Conservation (phyloP, 2,113 vertebrate species). For the Callocephalon fimbriatum region DNA sequence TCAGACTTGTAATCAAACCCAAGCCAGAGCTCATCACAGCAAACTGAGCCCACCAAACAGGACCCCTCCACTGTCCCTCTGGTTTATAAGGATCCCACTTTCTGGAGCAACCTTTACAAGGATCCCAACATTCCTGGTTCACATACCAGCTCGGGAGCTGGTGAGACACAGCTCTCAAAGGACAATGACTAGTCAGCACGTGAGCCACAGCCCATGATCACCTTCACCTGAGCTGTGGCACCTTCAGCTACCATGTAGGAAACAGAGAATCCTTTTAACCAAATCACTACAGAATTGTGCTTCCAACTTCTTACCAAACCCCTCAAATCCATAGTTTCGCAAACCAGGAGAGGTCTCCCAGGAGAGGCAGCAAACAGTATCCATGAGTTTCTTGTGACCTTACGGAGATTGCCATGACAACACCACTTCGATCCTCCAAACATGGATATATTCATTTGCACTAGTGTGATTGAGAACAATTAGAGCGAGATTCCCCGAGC, state of each 20-base stretch:
- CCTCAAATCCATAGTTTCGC: neutral
- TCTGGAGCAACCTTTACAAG: neutral
- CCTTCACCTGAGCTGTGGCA: rapidly evolving
- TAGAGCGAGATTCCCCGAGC: conserved; percentile 44
- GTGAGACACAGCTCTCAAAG: neutral
- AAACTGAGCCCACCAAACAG: rapidly evolving
- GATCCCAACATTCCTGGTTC: neutral
- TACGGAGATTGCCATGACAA: conserved; percentile 60
- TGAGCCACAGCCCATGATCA: rapidly evolving
- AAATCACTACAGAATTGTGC: rapidly evolving
- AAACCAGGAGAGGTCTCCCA: neutral
- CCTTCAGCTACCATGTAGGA: neutral
- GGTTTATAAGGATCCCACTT: neutral
- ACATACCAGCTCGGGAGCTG: rapidly evolving
- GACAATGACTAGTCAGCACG: rapidly evolving
- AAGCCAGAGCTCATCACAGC: neutral
- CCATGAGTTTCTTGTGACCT: conserved; percentile 57
- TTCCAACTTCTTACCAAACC: neutral
- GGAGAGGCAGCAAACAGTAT: neutral
- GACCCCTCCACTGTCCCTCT: neutral
- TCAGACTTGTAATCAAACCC: too few species aligned
- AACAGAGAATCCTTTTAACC: neutral
- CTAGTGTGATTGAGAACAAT: conserved; percentile 54
- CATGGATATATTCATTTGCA: conserved; percentile 48
- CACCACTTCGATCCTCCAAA: conserved; percentile 40